Conservation (phyloP, 2,113 vertebrate genomes). For the Murina feae region DNA sequence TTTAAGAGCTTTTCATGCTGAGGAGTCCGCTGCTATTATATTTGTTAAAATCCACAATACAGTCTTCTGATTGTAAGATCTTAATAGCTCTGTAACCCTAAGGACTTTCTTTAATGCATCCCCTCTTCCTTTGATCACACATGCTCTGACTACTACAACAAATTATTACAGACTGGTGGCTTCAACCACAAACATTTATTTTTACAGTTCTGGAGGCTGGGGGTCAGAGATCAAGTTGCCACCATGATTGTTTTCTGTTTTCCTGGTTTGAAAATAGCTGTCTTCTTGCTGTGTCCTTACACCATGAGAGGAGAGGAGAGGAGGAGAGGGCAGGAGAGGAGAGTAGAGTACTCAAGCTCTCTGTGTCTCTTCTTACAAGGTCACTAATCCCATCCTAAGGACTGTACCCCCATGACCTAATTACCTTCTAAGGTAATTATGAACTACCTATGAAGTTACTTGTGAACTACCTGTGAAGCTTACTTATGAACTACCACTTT, state of each 20-base stretch:
- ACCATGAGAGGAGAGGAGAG: not conserved
- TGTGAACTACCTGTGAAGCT: not conserved
- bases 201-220: not conserved
- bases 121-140: not conserved
- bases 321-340: not conserved
- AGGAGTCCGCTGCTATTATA: not conserved
- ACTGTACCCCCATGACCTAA: not conserved
- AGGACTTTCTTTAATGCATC: not conserved
- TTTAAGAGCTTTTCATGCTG: not conserved
- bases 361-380: not conserved
- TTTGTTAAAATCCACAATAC: not conserved
- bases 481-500: not conserved
- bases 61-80: not conserved
- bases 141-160: not conserved
- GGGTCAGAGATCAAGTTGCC: not conserved
- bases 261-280: not conserved
- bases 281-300: not conserved
- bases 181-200: not conserved
- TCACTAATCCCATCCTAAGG: not conserved
- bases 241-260: not conserved
- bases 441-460: not conserved
- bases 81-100: not conserved
- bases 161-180: not conserved
- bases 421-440: not conserved
- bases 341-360: not conserved